Evolutionary conservation across 37 sponge, comb jelly and placozoan genomes (phyloP), one percentile per base, ranked within the genome.

Genomic region (Crambe crambe): DNA sequence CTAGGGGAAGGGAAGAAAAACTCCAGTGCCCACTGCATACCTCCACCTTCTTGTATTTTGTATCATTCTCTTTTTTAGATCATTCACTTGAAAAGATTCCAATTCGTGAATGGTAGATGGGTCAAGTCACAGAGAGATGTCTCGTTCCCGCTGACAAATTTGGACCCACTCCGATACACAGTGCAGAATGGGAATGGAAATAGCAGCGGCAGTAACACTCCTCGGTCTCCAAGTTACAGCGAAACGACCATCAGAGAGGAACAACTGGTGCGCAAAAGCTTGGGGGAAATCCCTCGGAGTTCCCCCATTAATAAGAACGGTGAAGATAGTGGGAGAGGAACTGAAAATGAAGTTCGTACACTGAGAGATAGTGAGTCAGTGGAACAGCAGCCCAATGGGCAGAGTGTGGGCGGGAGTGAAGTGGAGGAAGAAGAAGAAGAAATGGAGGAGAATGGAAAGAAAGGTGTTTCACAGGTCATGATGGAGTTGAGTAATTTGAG

Each of bases 41-140:
- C 63, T 62, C 63, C 63, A 62, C 25, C 31, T 29, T 8, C 63
- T 47, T 27, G 4, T 70, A 2, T 42, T 22, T 70, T 27, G 42
- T 41, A n/a, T 15, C 43, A 3, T 2, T 41, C 26, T 70, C 23
- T 5, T 5, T 0, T 82, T 18, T 63, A 97, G 97, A 96, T 99
- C 38, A 87, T 99, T 26, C 99, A 99, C 72, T 56, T 99, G 34
- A 99, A 99, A 80, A 74, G 99, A 41, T 99, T 99, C 67, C 93
- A 95, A 73, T 95, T 98, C 58, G 47, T 85, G 58, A 92, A 94
- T 68, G 92, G 95, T 18, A 90, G 89, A 20, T 99, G 99, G 99
- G 82, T 90, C 68, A 99, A 99, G 71, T 94, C 93, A 9, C 93
- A 91, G 61, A 64, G 85, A 38, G 56, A 65, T 8, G 99, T 99